phyloP scores from a whole-genome alignment of 1,140 invertebrate species.

The Drosophila santomea region DNA sequence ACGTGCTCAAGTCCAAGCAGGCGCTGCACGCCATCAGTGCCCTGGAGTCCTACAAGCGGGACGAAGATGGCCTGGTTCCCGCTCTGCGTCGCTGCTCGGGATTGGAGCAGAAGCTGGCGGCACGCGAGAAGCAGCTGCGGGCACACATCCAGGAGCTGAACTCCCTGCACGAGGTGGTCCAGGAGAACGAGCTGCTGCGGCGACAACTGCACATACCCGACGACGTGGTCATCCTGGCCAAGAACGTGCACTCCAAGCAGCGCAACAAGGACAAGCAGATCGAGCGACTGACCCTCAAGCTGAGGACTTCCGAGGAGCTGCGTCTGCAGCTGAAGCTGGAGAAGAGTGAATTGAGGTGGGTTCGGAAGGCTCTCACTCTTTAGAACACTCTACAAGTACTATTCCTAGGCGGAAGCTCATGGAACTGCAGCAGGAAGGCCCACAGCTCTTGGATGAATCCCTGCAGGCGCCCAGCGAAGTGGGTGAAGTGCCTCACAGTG shows the following conservation, averaged over 20 bases:
- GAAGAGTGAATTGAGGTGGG: conserved; percentile 75
- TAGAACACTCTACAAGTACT: too few relatives aligned
- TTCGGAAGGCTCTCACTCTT: background rate
- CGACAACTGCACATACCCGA: conserved; percentile 74
- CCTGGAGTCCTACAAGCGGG: conserved; percentile 73
- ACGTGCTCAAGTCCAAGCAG: conserved; percentile 79
- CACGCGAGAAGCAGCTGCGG: conserved; percentile 73
- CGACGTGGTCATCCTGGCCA: conserved; percentile 72
- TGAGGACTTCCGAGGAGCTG: conserved; percentile 81
- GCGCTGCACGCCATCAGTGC: conserved; percentile 72
- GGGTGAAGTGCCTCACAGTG: conserved; percentile 62
- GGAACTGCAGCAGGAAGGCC: conserved; percentile 31
- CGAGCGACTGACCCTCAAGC: conserved; percentile 73
- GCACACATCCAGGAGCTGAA: conserved; percentile 76
- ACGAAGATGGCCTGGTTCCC: conserved; percentile 73
- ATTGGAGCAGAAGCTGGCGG: conserved; percentile 72
- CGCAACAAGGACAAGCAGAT: conserved; percentile 83
- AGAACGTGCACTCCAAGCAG: conserved; percentile 72
- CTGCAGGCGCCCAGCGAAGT: conserved; percentile 60
- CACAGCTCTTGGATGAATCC: conserved; percentile 22
- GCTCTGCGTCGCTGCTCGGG: conserved; percentile 69
- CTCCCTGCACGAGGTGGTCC: conserved; percentile 69
- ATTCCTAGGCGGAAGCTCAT: conserved; percentile 41
- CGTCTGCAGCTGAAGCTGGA: conserved; percentile 80
- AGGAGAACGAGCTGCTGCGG: conserved; percentile 76